A percentile compares a stretch with the other conserved stretches of the same genome.
These are phyloP conservation scores for Parazoanthus swiftii DNA, from an alignment of 92 coral and sea anemone genomes.

Conservation along the genomic window DNA sequence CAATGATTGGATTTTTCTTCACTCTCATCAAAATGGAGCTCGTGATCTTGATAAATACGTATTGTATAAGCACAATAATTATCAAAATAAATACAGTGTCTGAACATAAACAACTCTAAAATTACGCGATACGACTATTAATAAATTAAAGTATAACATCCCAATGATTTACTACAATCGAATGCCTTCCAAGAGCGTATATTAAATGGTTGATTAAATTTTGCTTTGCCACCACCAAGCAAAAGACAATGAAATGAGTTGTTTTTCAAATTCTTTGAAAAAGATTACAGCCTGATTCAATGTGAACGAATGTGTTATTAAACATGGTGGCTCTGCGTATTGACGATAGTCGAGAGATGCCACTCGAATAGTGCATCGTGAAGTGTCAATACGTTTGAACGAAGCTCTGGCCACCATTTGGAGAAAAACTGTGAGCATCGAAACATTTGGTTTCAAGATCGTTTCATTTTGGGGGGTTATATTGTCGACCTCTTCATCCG, in stretches of 20 bases:
- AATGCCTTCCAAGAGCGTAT: not conserved
- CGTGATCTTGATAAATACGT: slow-evolving; percentile 21
- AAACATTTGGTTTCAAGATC: not conserved
- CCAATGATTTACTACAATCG: not conserved
- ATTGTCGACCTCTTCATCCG: not conserved
- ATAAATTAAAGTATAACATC: not conserved
- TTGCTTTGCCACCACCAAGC: not conserved
- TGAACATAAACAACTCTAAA: not conserved
- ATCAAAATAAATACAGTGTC: slow-evolving; percentile 15
- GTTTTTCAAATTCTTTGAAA: slow-evolving; percentile 27
- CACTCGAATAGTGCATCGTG: not conserved
- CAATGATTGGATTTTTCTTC: not conserved
- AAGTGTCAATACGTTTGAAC: not conserved
- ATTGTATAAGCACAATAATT: not conserved
- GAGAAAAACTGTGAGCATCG: not conserved
- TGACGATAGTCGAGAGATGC: not conserved
- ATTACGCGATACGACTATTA: not conserved
- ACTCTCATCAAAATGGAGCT: not conserved
- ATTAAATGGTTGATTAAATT: not conserved
- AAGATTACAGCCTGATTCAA: slow-evolving; percentile 44
- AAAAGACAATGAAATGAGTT: not conserved
- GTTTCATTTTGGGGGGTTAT: not conserved
- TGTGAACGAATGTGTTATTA: slow-evolving; percentile 40
- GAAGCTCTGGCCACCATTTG: not conserved
- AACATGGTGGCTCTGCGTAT: slow-evolving; percentile 9